These are phyloP conservation scores for Caenorhabditis sp. DNA, from an alignment of 2,888 invertebrate genomes.

Conservation along the genomic window DNA sequence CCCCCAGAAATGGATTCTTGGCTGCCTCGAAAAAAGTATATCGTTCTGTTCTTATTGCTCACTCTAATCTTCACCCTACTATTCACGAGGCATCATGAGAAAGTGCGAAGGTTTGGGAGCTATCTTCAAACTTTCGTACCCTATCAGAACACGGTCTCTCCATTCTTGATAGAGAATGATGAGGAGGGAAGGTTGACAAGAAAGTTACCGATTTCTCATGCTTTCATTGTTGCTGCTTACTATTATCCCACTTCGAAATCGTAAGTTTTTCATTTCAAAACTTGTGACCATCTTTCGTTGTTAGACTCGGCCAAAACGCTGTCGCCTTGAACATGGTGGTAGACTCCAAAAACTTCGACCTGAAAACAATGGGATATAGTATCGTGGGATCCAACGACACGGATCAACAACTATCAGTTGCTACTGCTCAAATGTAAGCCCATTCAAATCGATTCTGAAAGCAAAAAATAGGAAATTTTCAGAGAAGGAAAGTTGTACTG, in stretches of 20 bases:
- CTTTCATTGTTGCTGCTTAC: conserved; percentile 36
- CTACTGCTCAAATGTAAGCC: conserved; percentile 33
- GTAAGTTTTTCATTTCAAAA: conserved; percentile 28
- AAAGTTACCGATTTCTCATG: conserved; percentile 22
- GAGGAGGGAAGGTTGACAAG: neutral
- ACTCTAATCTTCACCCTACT: conserved; percentile 57
- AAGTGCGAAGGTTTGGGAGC: too few relatives aligned
- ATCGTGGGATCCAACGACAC: conserved; percentile 34
- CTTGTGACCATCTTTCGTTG: too few relatives aligned
- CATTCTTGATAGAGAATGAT: neutral
- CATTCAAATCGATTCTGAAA: neutral
- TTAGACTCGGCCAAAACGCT: conserved; percentile 44
- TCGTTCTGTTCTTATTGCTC: conserved; percentile 16
- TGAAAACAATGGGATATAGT: neutral
- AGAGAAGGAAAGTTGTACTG: conserved; percentile 43
- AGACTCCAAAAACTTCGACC: conserved; percentile 17
- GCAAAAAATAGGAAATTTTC: neutral
- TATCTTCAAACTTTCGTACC: too few relatives aligned
- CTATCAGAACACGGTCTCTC: neutral
- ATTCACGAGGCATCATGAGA: too few relatives aligned
- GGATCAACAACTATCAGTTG: neutral
- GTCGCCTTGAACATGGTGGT: conserved; percentile 38
- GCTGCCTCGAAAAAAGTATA: too few relatives aligned
- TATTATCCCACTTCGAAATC: conserved; percentile 50
- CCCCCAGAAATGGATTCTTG: too few relatives aligned